Base-by-base conservation (phyloP, 1,140 invertebrate genomes). In the Papilio polyxenes region DNA sequence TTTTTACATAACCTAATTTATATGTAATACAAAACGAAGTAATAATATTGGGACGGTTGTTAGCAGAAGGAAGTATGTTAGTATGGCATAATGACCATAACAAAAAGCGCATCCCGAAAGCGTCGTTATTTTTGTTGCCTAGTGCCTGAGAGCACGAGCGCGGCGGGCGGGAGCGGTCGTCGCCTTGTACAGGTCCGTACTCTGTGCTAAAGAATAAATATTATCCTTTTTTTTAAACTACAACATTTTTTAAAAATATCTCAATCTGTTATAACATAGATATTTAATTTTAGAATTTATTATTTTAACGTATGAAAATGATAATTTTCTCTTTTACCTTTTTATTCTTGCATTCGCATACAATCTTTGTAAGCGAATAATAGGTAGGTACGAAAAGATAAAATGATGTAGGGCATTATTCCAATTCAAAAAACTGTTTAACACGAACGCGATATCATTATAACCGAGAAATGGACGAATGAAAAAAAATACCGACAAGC, bases 61-160 rank as follows among this genome's bases (percentile, higher is more conserved):
- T 15, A 75, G 75, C 59, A 78, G 72, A 53, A 74, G 65, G 51
- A 56, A 51, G 84, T 75, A 83, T 83, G 82, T 85, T 88, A 85
- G 51, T 23, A 49, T 79, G 77, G 37, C 77, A 87, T 90, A 88
- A 86, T 87, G 86, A 87, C 84, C 88, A 88, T 89, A 90, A 92
- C 89, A 91, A 90, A 92, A 92, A 92, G 89, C 88, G 88, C 90
- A 92, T 92, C 90, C 89, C 90, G 86, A 93, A 93, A 85, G 88
- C 82, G 83, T 83, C 86, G 89, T 92, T 93, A 93, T 94, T 94
- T 93, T 93, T 89, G 92, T 93, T 93, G 90, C 87, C 88, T 90
- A 90, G 91, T 90, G 89, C 89, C 91, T 90, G 88, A 93, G 92
- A 92, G 90, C 85, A 85, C 87, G 85, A 89, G 88, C 83, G 87